phyloP scores from a whole-genome alignment of 2,888 invertebrate species.

The Eupsilia transversa region DNA sequence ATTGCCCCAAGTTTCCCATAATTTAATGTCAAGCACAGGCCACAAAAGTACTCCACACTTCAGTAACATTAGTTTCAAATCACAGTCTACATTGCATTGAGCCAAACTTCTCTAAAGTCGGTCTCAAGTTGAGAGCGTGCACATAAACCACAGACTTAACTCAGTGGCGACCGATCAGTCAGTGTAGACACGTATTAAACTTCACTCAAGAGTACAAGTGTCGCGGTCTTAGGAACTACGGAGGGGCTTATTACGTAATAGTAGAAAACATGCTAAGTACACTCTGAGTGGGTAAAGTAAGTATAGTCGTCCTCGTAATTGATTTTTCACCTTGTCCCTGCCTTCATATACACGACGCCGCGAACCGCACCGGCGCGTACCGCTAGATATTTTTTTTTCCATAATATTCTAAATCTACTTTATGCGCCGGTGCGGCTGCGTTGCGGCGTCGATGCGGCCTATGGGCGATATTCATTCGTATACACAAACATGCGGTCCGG shows the following conservation, averaged over 20 bases:
- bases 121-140: conserved; percentile 38
- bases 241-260: background rate
- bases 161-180: conserved; percentile 43
- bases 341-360: too few species aligned
- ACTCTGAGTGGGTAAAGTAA: too few species aligned
- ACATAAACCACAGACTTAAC: conserved; percentile 35
- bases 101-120: conserved; percentile 30
- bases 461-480: too few species aligned
- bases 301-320: too few species aligned
- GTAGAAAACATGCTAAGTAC: background rate
- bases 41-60: conserved; percentile 10
- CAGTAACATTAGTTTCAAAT: conserved; percentile 35
- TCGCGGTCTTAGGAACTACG: background rate
- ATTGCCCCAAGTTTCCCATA: background rate
- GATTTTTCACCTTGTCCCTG: too few species aligned
- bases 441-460: too few species aligned
- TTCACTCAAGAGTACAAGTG: conserved; percentile 27
- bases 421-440: too few species aligned
- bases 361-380: too few species aligned
- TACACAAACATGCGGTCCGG: too few species aligned
- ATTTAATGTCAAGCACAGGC: background rate
- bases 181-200: conserved; percentile 61
- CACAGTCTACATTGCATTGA: conserved; percentile 42
- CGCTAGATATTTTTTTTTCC: too few species aligned
- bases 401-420: too few species aligned